phyloP scores from a whole-genome alignment of 2,113 vertebrate species.

The Cnemophilus loriae region DNA sequence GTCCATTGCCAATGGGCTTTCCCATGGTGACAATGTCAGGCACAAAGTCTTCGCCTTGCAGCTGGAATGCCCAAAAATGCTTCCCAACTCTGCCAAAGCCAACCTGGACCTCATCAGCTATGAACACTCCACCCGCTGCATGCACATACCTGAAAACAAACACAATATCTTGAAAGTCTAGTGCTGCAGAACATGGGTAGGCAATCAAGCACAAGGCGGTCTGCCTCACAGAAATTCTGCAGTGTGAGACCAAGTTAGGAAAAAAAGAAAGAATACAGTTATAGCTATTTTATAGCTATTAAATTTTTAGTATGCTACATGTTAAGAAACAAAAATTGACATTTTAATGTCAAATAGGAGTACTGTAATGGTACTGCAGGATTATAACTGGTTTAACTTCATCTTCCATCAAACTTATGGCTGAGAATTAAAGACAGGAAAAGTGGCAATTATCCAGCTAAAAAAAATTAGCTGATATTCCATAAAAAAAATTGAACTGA shows the following conservation, averaged over 20 bases:
- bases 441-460: neutral
- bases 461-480: neutral
- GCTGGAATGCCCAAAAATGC: slow-evolving; percentile 95
- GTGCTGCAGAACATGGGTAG: accelerated
- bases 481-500: neutral
- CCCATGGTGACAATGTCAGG: slow-evolving; percentile 98
- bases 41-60: slow-evolving; percentile 87
- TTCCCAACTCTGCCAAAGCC: slow-evolving; percentile 91
- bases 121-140: slow-evolving; percentile 84
- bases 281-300: neutral
- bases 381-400: neutral
- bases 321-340: neutral
- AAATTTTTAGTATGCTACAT: neutral
- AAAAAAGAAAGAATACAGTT: neutral
- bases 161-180: neutral
- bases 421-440: neutral
- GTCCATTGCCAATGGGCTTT: slow-evolving; percentile 96
- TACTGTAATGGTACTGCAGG: neutral
- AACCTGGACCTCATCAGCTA: slow-evolving; percentile 96
- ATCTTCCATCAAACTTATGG: neutral
- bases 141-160: slow-evolving; percentile 78
- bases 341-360: neutral
- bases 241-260: neutral
- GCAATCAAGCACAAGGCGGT: neutral
- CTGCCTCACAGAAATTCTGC: neutral